Conservation (phyloP, 2,797 vertebrate species). For the Acipenser transmontanus region DNA sequence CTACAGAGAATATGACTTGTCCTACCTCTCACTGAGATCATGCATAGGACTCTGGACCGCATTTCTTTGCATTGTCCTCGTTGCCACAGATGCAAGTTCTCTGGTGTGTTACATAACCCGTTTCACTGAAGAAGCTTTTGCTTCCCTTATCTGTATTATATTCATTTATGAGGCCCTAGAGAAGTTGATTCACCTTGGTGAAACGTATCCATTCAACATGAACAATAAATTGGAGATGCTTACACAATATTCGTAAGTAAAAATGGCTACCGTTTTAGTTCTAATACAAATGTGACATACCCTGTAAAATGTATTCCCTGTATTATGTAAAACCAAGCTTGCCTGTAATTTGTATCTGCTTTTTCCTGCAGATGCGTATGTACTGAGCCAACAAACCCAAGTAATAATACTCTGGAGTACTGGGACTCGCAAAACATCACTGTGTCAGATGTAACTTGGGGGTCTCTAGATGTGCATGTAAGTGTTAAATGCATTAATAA, state of each 20-base stretch:
- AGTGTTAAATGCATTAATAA: constrained; percentile 34
- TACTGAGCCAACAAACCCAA: constrained; percentile 80
- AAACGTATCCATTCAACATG: constrained; percentile 89
- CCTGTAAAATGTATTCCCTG: no score
- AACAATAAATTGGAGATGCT: constrained; percentile 90
- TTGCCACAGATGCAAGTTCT: constrained; percentile 96
- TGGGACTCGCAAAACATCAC: constrained; percentile 87
- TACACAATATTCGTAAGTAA: constrained; percentile 87
- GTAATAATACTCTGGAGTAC: constrained; percentile 76
- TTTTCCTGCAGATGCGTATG: constrained; percentile 77
- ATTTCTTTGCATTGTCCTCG: constrained; percentile 82
- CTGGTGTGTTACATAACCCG: constrained; percentile 97
- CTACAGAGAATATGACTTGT: constrained; percentile 82
- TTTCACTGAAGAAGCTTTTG: constrained; percentile 97
- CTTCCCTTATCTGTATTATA: constrained; percentile 97
- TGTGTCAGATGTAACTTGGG: constrained; percentile 82
- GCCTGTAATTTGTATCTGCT: no score
- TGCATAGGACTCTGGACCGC: constrained; percentile 97
- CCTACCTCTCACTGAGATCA: constrained; percentile 88
- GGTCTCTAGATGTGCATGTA: constrained; percentile 80
- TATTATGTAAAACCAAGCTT: no score
- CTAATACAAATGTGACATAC: no score
- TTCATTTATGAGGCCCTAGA: constrained; percentile 98
- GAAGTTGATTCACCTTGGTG: constrained; percentile 88
- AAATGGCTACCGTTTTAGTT: neutral